These are phyloP conservation scores for Sesia bembeciformis DNA, from an alignment of 2,888 invertebrate species.

Conservation along the genomic window DNA sequence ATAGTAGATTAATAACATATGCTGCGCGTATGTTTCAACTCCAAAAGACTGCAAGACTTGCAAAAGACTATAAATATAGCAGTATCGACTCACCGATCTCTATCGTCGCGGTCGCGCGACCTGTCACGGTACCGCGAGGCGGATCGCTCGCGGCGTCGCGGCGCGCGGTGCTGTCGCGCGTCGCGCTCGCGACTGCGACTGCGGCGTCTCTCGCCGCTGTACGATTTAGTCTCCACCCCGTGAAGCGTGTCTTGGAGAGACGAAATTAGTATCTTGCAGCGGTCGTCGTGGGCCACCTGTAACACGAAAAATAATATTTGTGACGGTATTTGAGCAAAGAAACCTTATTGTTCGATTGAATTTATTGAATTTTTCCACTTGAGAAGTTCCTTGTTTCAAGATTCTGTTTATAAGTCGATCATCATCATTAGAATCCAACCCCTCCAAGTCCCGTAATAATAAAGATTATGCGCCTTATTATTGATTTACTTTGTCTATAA, in stretches of 20 bases:
- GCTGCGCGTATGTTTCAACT: no score
- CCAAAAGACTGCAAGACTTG: no score
- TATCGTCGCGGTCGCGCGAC: constrained; percentile 56
- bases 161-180: constrained; percentile 49
- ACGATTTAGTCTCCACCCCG: constrained; percentile 98
- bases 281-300: constrained; percentile 92
- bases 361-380: no score
- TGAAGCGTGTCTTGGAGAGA: constrained; percentile 97
- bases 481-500: no score
- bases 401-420: no score
- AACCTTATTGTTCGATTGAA: no score
- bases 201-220: constrained; percentile 76
- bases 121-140: constrained; percentile 56
- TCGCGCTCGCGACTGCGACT: constrained; percentile 60
- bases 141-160: constrained; percentile 55
- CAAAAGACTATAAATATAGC: no score
- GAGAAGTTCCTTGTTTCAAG: no score
- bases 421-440: no score
- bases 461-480: no score
- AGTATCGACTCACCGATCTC: constrained; percentile 41
- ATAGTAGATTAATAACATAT: no score
- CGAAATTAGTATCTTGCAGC: constrained; percentile 97
- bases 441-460: no score
- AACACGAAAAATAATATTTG: neutral
- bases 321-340: neutral